Evolutionary conservation across 2,113 vertebrate species (phyloP), one percentile per base, ranked within the genome.

Genomic region (Salvelinus sp.): DNA sequence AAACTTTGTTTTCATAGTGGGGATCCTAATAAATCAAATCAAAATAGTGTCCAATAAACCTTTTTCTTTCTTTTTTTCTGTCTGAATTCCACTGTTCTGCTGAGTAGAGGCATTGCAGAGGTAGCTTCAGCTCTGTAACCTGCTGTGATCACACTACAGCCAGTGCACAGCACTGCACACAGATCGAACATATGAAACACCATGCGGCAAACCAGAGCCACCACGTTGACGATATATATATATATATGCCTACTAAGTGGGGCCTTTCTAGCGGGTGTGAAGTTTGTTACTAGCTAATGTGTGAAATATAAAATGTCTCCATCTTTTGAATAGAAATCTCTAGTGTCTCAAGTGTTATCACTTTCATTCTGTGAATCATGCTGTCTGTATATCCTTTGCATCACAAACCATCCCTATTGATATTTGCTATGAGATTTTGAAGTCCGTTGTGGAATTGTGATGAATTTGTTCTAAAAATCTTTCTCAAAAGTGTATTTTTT

Each of bases 131-230:
- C 57, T 69, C 16, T 76, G 25, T 80, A 28, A 64, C 47, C 28
- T 73, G 10, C 50, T 74, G 27, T 22, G 28, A 73, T 27, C 71
- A 38, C 16, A 4, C 28, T 73, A 44, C 9, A 14, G 64, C 44
- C 1, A 20, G 67, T 70, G 70, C 70, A 33, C 64, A 58, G 14
- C 2, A 23, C 63, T 69, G 70, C 72, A 33, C 64, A 58, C 14
- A 63, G 69, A 57, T 18, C 50, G 30, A 33, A 22, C 54, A 70
- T 60, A 33, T 38, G 33, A 87, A 72, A 87, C 80, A 68, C 28
- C 54, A 54, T 30, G 44, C 70, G 33, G 27, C 50, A 28, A 14
- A 58, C 27, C 62, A 30, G 23, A n/a, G 7, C n/a, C 30, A 33
- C 30, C 30, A 33, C 30, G 25, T 38, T 67, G 1, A 30, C n/a